phyloP scores from a whole-genome alignment of 2,797 vertebrate genomes.

The Champsocephalus gunnari region DNA sequence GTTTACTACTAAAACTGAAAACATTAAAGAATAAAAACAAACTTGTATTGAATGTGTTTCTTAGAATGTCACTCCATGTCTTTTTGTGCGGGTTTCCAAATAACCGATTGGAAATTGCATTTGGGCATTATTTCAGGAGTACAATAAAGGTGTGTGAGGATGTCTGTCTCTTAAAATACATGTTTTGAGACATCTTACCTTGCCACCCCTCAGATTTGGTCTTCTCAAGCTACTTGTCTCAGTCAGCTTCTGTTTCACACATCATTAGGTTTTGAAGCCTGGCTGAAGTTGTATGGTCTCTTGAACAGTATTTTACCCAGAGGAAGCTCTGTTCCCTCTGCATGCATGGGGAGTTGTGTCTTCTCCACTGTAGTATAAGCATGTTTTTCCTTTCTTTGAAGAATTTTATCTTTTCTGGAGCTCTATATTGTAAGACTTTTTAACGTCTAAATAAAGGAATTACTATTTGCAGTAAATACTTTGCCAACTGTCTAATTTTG shows the following conservation, averaged over 20 bases:
- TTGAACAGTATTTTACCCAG: slow-evolving; percentile 76
- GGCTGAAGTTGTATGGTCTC: slow-evolving; percentile 62
- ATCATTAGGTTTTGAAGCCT: slow-evolving; percentile 52
- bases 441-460: slow-evolving; percentile 91
- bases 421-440: slow-evolving; percentile 93
- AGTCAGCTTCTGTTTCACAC: slow-evolving; percentile 65
- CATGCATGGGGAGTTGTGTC: slow-evolving; percentile 84
- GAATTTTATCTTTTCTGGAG: slow-evolving; percentile 92
- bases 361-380: slow-evolving; percentile 87
- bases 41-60: slow-evolving; percentile 55
- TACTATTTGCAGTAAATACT: slow-evolving; percentile 88
- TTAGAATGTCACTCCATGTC: slow-evolving; percentile 18
- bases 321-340: slow-evolving; percentile 84
- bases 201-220: slow-evolving; percentile 66
- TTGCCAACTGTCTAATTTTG: slow-evolving; percentile 16
- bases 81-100: slow-evolving; percentile 34
- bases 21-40: slow-evolving; percentile 33
- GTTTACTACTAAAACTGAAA: slow-evolving; percentile 66
- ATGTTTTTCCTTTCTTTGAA: slow-evolving; percentile 87
- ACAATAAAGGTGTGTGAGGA: slow-evolving; percentile 52
- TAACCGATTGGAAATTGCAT: slow-evolving; percentile 53
- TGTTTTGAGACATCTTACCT: slow-evolving; percentile 50
- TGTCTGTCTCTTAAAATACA: slow-evolving; percentile 47
- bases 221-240: slow-evolving; percentile 62
- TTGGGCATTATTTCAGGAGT: slow-evolving; percentile 66